phyloP scores from a whole-genome alignment of 2,888 invertebrate genomes.

The Melieria picta region DNA sequence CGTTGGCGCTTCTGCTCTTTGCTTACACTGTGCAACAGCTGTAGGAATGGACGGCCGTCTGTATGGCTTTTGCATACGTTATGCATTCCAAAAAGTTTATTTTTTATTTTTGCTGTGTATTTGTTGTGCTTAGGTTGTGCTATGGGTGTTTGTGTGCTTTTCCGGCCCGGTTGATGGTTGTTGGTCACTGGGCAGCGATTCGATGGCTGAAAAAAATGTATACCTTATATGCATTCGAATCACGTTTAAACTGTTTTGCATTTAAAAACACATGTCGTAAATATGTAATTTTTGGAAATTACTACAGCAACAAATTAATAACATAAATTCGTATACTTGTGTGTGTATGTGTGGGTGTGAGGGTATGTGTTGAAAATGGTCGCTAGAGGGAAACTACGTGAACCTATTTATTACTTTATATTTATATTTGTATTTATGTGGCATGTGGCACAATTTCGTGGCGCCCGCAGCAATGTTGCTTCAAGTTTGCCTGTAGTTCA shows the following conservation, averaged over 20 bases:
- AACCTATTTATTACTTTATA: no score
- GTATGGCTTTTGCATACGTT: constrained; percentile 22
- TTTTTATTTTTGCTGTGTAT: no score
- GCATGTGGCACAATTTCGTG: no score
- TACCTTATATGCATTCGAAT: constrained; percentile 28
- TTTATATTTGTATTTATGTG: no score
- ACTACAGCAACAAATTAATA: constrained; percentile 3
- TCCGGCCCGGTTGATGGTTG: no score
- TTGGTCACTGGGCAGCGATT: not conserved
- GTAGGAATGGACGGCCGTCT: no score
- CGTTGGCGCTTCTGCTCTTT: no score
- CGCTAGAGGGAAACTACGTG: not conserved
- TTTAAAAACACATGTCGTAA: constrained; percentile 41
- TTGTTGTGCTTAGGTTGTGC: no score
- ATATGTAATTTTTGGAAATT: constrained; percentile 34
- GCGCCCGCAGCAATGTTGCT: no score
- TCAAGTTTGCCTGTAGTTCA: no score
- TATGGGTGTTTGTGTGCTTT: no score
- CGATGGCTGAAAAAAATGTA: not conserved
- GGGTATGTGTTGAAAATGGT: not conserved
- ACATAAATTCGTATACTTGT: not conserved
- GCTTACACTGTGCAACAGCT: no score
- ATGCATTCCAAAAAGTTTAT: constrained; percentile 8
- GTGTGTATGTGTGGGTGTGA: not conserved
- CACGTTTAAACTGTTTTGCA: constrained; percentile 39